phyloP scores from a whole-genome alignment of 2,888 invertebrate species.

The Lycia hirtaria region DNA sequence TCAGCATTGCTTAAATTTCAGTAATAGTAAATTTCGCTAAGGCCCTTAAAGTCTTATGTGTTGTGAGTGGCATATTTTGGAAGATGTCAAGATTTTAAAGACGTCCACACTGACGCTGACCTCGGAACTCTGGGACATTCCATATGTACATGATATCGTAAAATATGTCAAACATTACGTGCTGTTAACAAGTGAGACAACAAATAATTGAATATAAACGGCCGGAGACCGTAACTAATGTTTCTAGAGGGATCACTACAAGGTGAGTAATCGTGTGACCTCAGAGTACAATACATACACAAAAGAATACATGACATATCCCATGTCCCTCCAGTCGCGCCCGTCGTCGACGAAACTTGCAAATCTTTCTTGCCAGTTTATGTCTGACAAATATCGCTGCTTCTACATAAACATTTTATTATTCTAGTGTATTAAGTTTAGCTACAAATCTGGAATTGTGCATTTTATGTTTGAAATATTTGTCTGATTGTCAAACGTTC shows the following conservation, averaged over 20 bases:
- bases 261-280: constrained; percentile 7
- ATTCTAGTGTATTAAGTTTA: constrained; percentile 14
- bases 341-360: constrained; percentile 36
- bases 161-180: no score
- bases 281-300: constrained; percentile 20
- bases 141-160: no score
- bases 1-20: no score
- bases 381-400: constrained; percentile 35
- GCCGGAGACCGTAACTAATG: not conserved
- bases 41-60: no score
- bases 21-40: no score
- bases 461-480: constrained; percentile 20
- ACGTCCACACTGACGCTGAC: no score
- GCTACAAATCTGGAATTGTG: constrained; percentile 7
- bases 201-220: no score
- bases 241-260: not conserved
- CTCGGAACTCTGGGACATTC: no score
- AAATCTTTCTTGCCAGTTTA: constrained; percentile 39
- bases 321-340: constrained; percentile 30
- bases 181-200: no score
- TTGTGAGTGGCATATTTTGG: no score
- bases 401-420: constrained; percentile 23
- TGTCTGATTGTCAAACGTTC: constrained; percentile 1
- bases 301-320: constrained; percentile 24
- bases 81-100: no score